Evolutionary conservation across 1,140 invertebrate species (phyloP), one percentile per base, ranked within the genome.

Genomic region (Coboldia fuscipes): DNA sequence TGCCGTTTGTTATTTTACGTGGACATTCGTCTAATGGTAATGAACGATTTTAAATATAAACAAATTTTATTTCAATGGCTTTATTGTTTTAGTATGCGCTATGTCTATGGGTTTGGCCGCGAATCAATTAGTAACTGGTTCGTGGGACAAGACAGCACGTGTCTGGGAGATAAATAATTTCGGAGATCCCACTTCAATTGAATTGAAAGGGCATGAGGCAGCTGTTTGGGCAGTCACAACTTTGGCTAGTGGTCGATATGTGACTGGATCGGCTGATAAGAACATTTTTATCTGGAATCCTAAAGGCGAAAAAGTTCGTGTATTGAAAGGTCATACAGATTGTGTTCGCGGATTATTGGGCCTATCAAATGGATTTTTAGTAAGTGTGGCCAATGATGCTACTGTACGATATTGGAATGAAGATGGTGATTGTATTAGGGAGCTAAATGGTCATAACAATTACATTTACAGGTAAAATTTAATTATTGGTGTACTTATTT

Each of bases 221-320:
- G 83, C 90, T 17, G 82, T 97, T 10, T 97, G 92, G 92, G 70
- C 74, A 27, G 74, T 83, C 0, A 62, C 75, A 16, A 70, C 71
- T 35, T 45, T 77, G 2, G 41, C 51, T 2, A 62, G 67, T 42
- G 54, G 59, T 2, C 57, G 62, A 23, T 71, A 85, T 46, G 61
- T 86, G 0, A 92, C 89, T 14, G 85, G 73, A 8, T 82, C 78
- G 2, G 93, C 92, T 15, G 93, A 97, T 56, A 90, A 88, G 58
- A 72, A 67, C 10, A 80, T 97, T 30, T 75, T 75, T 42, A 47
- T 90, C 8, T 94, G 86, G 86, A 66, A 66, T 35, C 60, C 57
- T 14, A 55, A 64, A 45, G 70, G 68, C 9, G 49, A 54, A 21
- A 39, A 63, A 15, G 13, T 37, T 1, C 17, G 21, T 22, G 32